phyloP scores from a whole-genome alignment of 2,113 vertebrate species.

The Eleginops maclovinus region DNA sequence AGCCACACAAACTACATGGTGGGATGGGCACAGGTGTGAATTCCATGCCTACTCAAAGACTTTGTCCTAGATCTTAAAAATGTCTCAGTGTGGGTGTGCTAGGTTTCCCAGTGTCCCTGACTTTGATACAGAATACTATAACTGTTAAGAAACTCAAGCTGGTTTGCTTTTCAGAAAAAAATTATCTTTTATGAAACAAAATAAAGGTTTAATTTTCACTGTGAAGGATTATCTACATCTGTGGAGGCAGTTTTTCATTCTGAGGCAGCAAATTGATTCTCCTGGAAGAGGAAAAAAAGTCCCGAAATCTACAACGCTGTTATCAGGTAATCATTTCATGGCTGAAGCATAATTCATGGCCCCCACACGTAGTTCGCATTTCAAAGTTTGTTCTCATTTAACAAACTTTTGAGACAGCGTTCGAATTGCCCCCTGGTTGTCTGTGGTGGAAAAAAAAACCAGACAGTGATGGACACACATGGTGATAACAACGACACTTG shows the following conservation, averaged over 20 bases:
- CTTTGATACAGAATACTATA: neutral
- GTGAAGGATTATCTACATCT: constrained; percentile 21
- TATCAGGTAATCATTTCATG: neutral
- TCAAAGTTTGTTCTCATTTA: neutral
- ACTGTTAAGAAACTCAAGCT: neutral
- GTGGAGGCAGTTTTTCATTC: constrained; percentile 14
- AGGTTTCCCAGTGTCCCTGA: neutral
- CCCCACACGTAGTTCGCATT: neutral
- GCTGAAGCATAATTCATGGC: neutral
- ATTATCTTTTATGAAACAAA: neutral
- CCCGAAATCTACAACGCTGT: constrained; percentile 8
- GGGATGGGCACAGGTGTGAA: neutral
- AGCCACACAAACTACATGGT: neutral
- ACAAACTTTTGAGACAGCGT: neutral
- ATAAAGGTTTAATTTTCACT: constrained; percentile 14
- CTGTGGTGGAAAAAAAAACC: no score
- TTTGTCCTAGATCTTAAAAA: neutral
- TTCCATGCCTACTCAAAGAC: neutral
- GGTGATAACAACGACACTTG: constrained; percentile 10
- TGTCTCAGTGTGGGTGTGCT: neutral
- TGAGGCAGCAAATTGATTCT: constrained; percentile 3
- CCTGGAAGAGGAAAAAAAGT: constrained; percentile 11
- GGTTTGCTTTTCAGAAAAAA: neutral
- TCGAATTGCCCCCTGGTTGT: neutral
- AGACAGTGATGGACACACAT: constrained; percentile 3